phyloP scores from a whole-genome alignment of 30 jellyfish, hydroid and myxozoan species.

The Cassiopea andromeda region DNA sequence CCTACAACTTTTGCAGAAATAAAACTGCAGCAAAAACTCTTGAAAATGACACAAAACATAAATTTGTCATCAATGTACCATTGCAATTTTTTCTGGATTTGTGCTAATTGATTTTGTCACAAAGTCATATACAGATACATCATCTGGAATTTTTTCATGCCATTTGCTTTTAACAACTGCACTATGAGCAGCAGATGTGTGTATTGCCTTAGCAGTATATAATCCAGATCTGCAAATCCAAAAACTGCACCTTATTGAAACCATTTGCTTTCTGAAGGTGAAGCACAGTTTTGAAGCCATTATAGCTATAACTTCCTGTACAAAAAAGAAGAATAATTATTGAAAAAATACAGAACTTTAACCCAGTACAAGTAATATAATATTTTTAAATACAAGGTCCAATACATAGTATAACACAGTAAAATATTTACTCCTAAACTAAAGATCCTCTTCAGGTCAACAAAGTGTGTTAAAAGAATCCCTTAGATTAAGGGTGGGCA shows the following conservation, averaged over 20 bases:
- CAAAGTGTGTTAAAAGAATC: too few relatives aligned
- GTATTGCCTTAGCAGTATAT: background rate
- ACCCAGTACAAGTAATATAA: too few relatives aligned
- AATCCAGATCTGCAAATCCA: background rate
- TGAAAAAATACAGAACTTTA: too few relatives aligned
- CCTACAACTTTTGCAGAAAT: too few relatives aligned
- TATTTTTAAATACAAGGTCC: too few relatives aligned
- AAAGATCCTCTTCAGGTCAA: too few relatives aligned
- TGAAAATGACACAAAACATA: background rate
- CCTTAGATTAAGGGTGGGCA: too few relatives aligned
- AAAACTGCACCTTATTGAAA: background rate
- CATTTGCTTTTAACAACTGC: conserved; percentile 26
- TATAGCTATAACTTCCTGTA: background rate
- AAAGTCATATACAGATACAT: conserved; percentile 53
- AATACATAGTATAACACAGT: too few relatives aligned
- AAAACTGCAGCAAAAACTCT: background rate
- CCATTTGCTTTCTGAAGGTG: background rate
- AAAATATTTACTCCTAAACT: too few relatives aligned
- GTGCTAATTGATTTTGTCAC: conserved; percentile 27
- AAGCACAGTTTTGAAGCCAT: background rate
- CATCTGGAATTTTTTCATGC: conserved; percentile 29
- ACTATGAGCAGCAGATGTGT: background rate
- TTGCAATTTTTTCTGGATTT: conserved; percentile 47
- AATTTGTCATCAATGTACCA: conserved; percentile 26
- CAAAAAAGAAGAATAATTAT: too few relatives aligned